Evolutionary conservation across 2,888 invertebrate species (phyloP).

Genomic region (Patella caerulea): DNA sequence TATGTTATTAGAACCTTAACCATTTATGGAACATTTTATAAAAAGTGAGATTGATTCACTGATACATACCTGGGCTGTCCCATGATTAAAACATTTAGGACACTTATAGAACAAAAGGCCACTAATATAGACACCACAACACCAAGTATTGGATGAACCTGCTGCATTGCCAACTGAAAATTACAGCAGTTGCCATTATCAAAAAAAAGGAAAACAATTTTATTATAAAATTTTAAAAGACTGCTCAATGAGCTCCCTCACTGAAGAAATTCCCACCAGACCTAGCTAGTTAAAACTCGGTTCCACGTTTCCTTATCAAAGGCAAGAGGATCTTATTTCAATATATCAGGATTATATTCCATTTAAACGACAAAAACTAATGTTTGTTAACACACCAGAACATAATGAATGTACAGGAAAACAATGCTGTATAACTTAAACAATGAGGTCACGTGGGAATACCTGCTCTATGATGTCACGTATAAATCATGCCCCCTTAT

Average conservation of each 20-base stretch:
- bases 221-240: background rate
- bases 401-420: no score
- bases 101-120: conserved; percentile 38
- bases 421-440: background rate
- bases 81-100: conserved; percentile 43
- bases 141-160: conserved; percentile 38
- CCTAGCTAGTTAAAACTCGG: no score
- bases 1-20: no score
- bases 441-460: no score
- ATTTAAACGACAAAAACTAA: background rate
- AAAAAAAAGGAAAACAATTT: background rate
- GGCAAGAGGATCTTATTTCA: no score
- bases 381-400: background rate
- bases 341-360: no score
- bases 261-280: no score
- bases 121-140: conserved; percentile 42
- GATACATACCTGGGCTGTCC: conserved; percentile 41
- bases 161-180: conserved; percentile 36
- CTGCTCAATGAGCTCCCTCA: background rate
- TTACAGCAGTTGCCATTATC: background rate
- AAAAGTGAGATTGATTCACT: no score
- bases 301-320: no score
- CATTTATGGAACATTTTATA: no score
- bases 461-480: background rate
- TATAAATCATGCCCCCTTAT: background rate